Percentiles rank a stretch among this genome's conserved stretches.
These are phyloP conservation scores for Carlito syrichta DNA, from an alignment of 2,113 vertebrate genomes.

Conservation along the genomic window DNA sequence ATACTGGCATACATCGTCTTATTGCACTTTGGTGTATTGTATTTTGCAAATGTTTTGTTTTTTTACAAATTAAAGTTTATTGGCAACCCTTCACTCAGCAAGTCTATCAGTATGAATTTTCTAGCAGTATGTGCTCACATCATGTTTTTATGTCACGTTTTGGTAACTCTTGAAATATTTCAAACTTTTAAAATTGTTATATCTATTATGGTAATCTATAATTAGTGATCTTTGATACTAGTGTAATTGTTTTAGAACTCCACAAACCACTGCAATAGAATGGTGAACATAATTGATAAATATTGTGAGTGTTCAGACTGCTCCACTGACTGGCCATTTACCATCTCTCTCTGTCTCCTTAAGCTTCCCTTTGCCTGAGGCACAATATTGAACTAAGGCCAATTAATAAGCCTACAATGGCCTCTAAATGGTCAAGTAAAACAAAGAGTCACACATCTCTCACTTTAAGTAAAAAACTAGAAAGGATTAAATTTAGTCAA, in stretches of 20 bases:
- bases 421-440: too few species aligned
- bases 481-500: too few species aligned
- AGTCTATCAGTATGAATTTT: too few species aligned
- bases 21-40: not conserved
- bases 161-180: not conserved
- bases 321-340: too few species aligned
- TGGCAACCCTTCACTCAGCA: not conserved
- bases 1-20: not conserved
- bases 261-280: not conserved
- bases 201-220: not conserved
- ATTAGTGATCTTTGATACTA: not conserved
- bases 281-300: too few species aligned
- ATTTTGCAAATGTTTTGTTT: not conserved
- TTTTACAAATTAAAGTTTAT: not conserved
- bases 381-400: too few species aligned
- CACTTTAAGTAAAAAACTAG: too few species aligned
- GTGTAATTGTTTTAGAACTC: not conserved
- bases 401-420: too few species aligned
- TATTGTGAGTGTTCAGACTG: too few species aligned
- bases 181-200: not conserved
- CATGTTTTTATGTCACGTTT: not conserved
- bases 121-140: not conserved
- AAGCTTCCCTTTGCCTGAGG: too few species aligned
- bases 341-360: too few species aligned
- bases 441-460: too few species aligned